Evolutionary conservation across 2,797 vertebrate species (phyloP), one percentile per base, ranked within the genome.

Genomic region (Lithobates pipiens): DNA sequence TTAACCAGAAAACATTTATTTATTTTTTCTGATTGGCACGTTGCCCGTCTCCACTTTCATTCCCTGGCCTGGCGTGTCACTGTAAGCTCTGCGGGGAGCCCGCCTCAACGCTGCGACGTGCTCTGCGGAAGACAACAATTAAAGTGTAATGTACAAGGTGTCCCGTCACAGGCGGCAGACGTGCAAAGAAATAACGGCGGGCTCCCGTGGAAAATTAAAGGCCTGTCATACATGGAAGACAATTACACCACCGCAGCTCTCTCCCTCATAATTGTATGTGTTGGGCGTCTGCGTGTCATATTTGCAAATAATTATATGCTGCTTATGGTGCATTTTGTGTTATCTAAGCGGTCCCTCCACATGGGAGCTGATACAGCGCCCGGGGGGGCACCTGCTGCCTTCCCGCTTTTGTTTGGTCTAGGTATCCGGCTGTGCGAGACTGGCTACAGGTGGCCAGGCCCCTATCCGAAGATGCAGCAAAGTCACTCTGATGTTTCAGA

Each of bases 301-400:
- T 87, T 87, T 79, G 79, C 36, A 46, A 83, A 87, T 87, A 87
- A 87, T 87, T 87, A 83, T 39, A 83, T 42, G 21, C 42, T 80
- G 73, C 36, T 50, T 44, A 44, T 9, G 36, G 70, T 65, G 70
- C 54, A 21, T 36, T 44, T 70, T 71, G 50, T 87, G 63, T 76
- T 75, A 83, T 79, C 68, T 77, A 44, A 67, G n/a, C 10, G 16
- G n/a, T 3, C 11, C 42, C 32, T 70, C 71, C 78, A 76, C 67
- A 63, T 36, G 50, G 70, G 25, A 77, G 54, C 57, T 42, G 25
- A 61, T 21, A 18, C 5, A 63, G 36, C 63, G 27, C 25, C 46
- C 5, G 21, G 10, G 29, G 29, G 50, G 32, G 3, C 81, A 83
- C 76, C 85, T 86, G 80, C 57, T 67, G 32, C 25, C 63, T 27